Conservation (phyloP, 2,113 vertebrate genomes). For the Himantopus leucocephalus region DNA sequence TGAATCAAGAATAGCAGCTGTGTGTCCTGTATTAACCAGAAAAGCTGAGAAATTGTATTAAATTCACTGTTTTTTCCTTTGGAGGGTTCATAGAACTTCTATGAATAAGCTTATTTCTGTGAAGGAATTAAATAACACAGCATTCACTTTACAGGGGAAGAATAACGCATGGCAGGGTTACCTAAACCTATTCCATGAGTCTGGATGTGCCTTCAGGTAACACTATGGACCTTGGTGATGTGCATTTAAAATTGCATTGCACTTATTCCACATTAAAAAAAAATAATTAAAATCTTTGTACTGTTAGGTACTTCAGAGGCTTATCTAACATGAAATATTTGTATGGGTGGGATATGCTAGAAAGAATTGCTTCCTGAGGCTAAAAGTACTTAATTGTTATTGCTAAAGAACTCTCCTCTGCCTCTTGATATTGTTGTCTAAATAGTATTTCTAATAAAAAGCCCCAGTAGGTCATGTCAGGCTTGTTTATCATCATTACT, state of each 20-base stretch:
- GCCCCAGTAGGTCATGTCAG: neutral
- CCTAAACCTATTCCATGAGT: neutral
- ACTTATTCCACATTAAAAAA: neutral
- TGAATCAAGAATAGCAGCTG: neutral
- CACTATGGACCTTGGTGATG: neutral
- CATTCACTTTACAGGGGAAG: neutral
- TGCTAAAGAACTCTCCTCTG: neutral
- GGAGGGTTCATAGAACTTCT: neutral
- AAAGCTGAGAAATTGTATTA: neutral
- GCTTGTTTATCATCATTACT: conserved; percentile 20
- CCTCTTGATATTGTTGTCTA: neutral
- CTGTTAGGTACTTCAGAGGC: neutral
- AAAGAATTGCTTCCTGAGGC: neutral
- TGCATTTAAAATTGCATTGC: neutral
- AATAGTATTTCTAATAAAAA: neutral
- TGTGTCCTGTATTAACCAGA: neutral
- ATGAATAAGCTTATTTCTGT: neutral
- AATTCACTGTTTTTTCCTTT: neutral
- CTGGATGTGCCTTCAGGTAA: neutral
- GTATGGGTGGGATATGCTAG: neutral
- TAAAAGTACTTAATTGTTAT: neutral
- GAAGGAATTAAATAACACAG: neutral
- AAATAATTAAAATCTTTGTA: neutral
- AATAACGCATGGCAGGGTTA: neutral
- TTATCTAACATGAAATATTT: neutral